Evolutionary conservation across 2,888 invertebrate species (phyloP), one percentile per base, ranked within the genome.

Genomic region (Aspidiotus rigidus): DNA sequence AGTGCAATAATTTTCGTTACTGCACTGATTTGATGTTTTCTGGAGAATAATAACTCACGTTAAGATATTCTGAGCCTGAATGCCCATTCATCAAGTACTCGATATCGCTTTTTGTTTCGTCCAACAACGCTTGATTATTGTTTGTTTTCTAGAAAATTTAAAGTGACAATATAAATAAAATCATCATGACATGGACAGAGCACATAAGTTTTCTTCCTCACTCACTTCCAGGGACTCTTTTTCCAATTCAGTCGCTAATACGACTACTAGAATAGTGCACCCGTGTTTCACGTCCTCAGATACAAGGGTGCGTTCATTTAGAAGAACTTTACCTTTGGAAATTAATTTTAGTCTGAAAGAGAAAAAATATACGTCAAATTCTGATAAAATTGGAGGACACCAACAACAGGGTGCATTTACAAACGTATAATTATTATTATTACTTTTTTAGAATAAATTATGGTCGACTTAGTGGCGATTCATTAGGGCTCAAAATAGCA

Each of bases 261-360:
- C 76, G 0, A 88, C 78, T 0, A 84, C 87, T 81, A 89, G 84
- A 8, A 89, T 78, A 74, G 85, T 84, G 15, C 81, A 82, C 61
- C 87, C 87, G 77, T 88, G 88, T 77, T 83, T 85, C 2, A 89
- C 77, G 54, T 84, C 83, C 75, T 89, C 88, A 13, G 79, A 77
- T 11, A 78, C 78, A 7, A 89, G 75, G 2, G 77, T 80, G 13
- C 76, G 75, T 0, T 78, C 76, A 1, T 83, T 80, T 62, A 82
- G 81, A 17, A 89, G 77, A 16, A 89, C 83, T 77, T 82, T 83
- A 0, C 89, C 89, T 72, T 83, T 82, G 70, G 81, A 81, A 74
- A 89, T 88, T 62, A 89, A 77, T 76, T 89, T 89, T 0, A 88
- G 77, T 72, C 86, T 85, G 77, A 42, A 77, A 75, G 71, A 64